A percentile compares a stretch with the other conserved stretches of the same genome.
phyloP scores from a whole-genome alignment of 2,113 vertebrate genomes.

The Menura novaehollandiae region DNA sequence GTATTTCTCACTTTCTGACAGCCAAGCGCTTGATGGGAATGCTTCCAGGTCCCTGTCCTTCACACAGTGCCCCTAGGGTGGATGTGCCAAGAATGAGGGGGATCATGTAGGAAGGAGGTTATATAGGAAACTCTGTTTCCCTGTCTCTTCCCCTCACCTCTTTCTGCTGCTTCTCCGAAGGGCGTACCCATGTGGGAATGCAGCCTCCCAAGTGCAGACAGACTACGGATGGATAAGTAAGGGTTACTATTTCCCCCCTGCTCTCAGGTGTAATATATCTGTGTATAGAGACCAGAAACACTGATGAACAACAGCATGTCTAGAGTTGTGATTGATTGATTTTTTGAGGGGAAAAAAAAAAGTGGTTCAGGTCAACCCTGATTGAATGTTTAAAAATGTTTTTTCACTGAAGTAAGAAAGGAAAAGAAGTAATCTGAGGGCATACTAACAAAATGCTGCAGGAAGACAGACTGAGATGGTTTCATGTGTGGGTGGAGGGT shows the following conservation, averaged over 20 bases:
- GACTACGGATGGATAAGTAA: neutral
- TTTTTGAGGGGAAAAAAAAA: neutral
- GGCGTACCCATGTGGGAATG: neutral
- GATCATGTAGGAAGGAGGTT: neutral
- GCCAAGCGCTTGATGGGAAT: neutral
- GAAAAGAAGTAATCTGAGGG: neutral
- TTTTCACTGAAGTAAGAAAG: neutral
- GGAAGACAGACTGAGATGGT: neutral
- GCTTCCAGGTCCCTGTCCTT: neutral
- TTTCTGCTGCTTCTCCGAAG: neutral
- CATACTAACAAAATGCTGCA: neutral
- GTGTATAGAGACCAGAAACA: neutral
- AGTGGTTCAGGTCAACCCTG: neutral
- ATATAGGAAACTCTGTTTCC: neutral
- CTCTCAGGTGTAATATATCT: neutral
- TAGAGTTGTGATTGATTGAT: neutral
- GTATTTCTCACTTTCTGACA: slow-evolving; percentile 13
- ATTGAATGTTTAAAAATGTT: neutral
- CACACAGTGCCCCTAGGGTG: neutral
- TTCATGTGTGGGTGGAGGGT: neutral
- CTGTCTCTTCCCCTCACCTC: neutral
- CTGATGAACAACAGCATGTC: neutral
- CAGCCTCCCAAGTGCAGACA: neutral
- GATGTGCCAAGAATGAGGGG: neutral
- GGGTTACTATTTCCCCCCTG: neutral